Evolutionary conservation across 2,797 vertebrate species (phyloP).

Genomic region (Rachycentron canadum): DNA sequence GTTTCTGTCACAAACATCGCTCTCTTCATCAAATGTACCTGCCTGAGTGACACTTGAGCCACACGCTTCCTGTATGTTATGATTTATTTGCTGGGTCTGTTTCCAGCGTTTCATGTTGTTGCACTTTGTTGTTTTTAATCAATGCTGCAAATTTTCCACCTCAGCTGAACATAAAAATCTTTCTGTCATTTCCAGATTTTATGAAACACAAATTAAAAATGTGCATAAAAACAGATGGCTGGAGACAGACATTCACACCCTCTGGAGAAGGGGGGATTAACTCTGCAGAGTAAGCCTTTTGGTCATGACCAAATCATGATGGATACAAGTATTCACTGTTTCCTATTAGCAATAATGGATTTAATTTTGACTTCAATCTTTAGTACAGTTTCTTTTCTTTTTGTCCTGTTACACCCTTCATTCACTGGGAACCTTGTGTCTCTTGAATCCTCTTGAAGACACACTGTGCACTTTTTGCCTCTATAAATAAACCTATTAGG

Average conservation of each 20-base stretch:
- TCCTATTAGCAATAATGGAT: too few relatives aligned
- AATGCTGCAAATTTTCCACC: background rate
- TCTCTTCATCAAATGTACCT: background rate
- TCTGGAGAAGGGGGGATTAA: background rate
- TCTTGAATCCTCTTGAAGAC: background rate
- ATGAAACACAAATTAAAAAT: background rate
- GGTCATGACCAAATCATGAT: too few relatives aligned
- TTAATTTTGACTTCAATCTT: background rate
- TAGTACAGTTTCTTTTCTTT: background rate
- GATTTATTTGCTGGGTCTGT: background rate
- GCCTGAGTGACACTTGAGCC: background rate
- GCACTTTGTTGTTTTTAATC: background rate
- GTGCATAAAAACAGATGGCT: background rate
- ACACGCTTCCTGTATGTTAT: background rate
- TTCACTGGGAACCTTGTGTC: background rate
- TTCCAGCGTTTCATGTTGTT: background rate
- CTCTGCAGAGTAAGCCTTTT: background rate
- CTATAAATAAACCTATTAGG: background rate
- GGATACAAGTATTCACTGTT: too few relatives aligned
- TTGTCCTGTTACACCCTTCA: too few relatives aligned
- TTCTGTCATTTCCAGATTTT: background rate
- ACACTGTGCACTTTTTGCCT: conserved; percentile 5
- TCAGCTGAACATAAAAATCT: too few relatives aligned
- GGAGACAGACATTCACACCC: background rate
- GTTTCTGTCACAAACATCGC: background rate